Base-by-base conservation (phyloP, 2,888 invertebrate species). In the Chirona hameri region DNA sequence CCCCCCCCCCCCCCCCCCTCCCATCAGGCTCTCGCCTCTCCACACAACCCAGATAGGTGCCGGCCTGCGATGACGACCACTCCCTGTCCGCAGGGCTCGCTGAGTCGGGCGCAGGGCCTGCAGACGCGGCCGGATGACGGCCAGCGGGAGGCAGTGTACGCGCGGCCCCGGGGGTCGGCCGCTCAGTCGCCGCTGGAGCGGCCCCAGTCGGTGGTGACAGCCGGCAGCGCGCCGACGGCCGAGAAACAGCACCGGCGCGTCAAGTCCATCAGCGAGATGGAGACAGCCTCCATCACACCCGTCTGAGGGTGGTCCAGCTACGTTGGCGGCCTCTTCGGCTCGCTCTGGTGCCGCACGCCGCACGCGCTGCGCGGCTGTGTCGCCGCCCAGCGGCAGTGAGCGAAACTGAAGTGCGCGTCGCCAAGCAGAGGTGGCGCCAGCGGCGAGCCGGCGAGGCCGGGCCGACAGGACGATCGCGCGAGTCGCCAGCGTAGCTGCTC, bases 201-300 rank as follows among this genome's bases (percentile, higher is more conserved):
- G 88, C 80, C 89, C 90, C 85, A 88, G 82, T 82, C 27, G 81
- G 83, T 60, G 83, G 83, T 60, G 84, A 85, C 57, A 82, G 14
- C 72, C 72, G 14, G 18, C 31, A 12, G 72, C n/a, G 72, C 31
- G 21, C 5, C 72, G 18, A 15, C 21, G 18, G 18, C 7, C 72
- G 72, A 72, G 18, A 72, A 72, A 18, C 72, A 84, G 86, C 87
- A 87, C 84, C 89, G 93, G 29, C 89, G 93, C 24, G 93, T 93
- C 60, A 92, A 93, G 86, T 93, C 93, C 86, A 93, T 93, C 85
- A 93, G 93, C 5, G 93, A 93, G 87, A 93, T 93, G 86, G 93
- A 93, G 87, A 91, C 91, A 27, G 87, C 89, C 79, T 88, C 89
- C 69, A 88, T 89, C 29, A 88, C 89, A 52, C 89, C 89, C n/a